phyloP scores from a whole-genome alignment of 2,797 vertebrate genomes.

The Enteromius trimaculatus region DNA sequence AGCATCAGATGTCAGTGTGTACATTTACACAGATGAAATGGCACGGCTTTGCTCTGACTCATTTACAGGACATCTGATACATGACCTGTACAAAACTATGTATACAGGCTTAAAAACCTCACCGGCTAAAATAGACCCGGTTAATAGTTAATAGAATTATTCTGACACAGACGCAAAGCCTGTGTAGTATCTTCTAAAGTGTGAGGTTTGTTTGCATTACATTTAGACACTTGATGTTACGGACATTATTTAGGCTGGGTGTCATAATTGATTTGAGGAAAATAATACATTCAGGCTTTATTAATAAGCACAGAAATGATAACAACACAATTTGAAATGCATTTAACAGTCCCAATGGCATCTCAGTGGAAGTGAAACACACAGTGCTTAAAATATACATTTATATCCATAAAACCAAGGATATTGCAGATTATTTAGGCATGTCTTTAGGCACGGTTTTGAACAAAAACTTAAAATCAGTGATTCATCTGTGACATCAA shows the following conservation, averaged over 20 bases:
- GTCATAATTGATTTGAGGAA: not conserved
- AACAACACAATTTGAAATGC: not conserved
- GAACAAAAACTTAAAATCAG: not conserved
- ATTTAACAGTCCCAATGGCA: not conserved
- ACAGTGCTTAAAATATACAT: not conserved
- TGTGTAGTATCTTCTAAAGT: not conserved
- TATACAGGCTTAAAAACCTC: not conserved
- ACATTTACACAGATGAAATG: not conserved
- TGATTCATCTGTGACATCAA: not conserved
- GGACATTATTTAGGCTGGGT: not conserved
- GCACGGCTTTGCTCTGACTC: not conserved
- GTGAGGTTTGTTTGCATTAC: slow-evolving; percentile 9
- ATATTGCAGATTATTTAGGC: not conserved
- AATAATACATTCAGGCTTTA: not conserved
- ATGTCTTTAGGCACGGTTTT: not conserved
- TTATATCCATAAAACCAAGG: not conserved
- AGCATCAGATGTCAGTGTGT: slow-evolving; percentile 33
- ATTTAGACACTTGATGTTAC: not conserved
- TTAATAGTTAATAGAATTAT: not conserved
- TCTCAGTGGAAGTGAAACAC: not conserved
- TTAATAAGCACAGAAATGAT: not conserved
- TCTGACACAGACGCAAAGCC: not conserved
- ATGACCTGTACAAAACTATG: too few species aligned
- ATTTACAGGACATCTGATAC: slow-evolving; percentile 1
- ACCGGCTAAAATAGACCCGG: not conserved